Evolutionary conservation across 2,888 invertebrate species (phyloP).

Genomic region (Leptopilina syphax): DNA sequence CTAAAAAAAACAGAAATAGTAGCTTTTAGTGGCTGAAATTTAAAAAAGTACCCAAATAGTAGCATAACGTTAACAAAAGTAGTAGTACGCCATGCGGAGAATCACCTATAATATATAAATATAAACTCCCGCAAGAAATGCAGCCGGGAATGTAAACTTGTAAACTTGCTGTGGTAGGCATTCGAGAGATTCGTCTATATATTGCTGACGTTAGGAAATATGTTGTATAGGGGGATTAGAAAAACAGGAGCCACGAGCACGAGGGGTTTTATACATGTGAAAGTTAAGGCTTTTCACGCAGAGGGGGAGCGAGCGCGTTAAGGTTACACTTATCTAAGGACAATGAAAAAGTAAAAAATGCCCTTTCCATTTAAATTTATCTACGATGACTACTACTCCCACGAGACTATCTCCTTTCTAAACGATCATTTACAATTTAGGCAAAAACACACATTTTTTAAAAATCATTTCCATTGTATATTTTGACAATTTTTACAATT

Average conservation of each 20-base stretch:
- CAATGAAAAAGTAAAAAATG: neutral
- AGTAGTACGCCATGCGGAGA: no score
- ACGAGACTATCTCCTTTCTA: no score
- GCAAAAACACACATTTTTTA: neutral
- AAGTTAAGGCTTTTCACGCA: neutral
- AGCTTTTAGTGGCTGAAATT: no score
- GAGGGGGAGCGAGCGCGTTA: neutral
- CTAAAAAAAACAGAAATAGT: no score
- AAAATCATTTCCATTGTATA: neutral
- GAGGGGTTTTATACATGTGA: constrained; percentile 16
- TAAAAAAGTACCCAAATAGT: no score
- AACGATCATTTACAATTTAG: neutral
- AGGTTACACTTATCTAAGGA: neutral
- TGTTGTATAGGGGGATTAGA: neutral
- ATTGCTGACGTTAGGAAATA: constrained; percentile 24
- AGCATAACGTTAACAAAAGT: no score
- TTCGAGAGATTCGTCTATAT: neutral
- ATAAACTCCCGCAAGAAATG: neutral
- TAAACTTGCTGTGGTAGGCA: neutral
- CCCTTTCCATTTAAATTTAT: neutral
- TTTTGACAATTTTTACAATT: neutral
- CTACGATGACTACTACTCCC: no score
- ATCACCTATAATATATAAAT: neutral
- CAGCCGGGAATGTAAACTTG: neutral
- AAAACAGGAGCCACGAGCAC: constrained; percentile 8